Evolutionary conservation across 2,113 vertebrate genomes (phyloP), one percentile per base, ranked within the genome.

Genomic region (Tenebrosternarchus preto): DNA sequence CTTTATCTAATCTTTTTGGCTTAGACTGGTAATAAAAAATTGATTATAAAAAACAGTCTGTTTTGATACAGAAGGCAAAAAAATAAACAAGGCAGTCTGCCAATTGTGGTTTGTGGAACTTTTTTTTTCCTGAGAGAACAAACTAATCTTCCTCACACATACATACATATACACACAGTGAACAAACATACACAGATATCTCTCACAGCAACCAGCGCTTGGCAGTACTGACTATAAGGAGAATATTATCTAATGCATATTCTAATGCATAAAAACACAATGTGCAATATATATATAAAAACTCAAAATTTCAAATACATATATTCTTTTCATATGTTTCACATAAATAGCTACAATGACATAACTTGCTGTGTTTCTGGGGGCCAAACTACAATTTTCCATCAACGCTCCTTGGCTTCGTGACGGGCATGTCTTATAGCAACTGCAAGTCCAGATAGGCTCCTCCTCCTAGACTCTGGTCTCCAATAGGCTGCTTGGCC

Each of bases 211-310:
- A 66, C 27, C 43, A 46, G 43, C 11, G 43, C 43, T 46, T 46
- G 43, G 43, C 56, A 50, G 20, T 64, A 73, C 69, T 59, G 59
- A 55, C 24, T 68, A 78, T 15, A 56, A 84, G 61, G 15, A 81
- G 55, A 80, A 75, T 60, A 53, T 76, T 76, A 67, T 66, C 79
- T 57, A 55, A 76, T 66, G 61, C 39, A 81, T 88, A 78, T 46
- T 46, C 36, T 36, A 43, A 67, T 53, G 55, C 56, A 61, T 24
- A 85, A 89, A 90, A 89, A 92, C 80, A 92, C 72, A 86, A 5
- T 94, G 93, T 93, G 90, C 92, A 93, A 93, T 91, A 89, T 89
- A 89, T 89, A 91, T 75, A 82, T 61, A 85, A 89, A 88, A 89
- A 88, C 74, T 88, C 90, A 92, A 92, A n/a, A 92, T 89, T 74